Percentiles rank a stretch among this genome's conserved stretches.
phyloP scores from a whole-genome alignment of 2,888 invertebrate species.

The Germaria angustata region DNA sequence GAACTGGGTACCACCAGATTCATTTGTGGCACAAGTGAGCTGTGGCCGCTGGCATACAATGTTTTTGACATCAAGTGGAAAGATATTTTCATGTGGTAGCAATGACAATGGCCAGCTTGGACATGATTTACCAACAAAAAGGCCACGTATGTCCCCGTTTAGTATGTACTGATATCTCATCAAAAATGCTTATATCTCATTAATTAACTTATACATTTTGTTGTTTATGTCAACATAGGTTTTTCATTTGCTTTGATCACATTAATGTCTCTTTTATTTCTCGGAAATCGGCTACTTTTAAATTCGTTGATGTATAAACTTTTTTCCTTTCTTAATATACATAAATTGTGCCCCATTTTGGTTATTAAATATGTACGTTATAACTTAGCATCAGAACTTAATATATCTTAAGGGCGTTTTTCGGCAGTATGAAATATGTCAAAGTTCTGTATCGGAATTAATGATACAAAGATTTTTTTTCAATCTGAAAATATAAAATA shows the following conservation, averaged over 20 bases:
- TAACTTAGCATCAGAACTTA: no score
- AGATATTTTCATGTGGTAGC: conserved; percentile 93
- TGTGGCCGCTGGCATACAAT: conserved; percentile 92
- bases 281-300: no score
- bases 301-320: no score
- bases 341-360: no score
- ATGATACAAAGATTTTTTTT: no score
- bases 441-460: no score
- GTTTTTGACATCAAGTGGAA: conserved; percentile 87
- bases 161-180: conserved; percentile 81
- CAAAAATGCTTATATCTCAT: conserved; percentile 42
- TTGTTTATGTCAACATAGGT: background rate
- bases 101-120: conserved; percentile 97
- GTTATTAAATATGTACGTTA: no score
- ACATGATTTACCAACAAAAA: conserved; percentile 84
- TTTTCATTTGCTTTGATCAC: no score
- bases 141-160: conserved; percentile 85
- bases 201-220: conserved; percentile 22
- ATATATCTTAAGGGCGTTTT: no score
- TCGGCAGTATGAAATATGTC: no score
- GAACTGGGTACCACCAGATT: conserved; percentile 83
- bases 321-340: no score
- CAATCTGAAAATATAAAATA: no score
- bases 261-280: background rate
- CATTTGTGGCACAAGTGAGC: conserved; percentile 82